Percentiles rank a stretch among this genome's conserved stretches.
These are phyloP conservation scores for Sebastes goodei DNA, from an alignment of 2,797 vertebrate genomes.

Conservation along the genomic window DNA sequence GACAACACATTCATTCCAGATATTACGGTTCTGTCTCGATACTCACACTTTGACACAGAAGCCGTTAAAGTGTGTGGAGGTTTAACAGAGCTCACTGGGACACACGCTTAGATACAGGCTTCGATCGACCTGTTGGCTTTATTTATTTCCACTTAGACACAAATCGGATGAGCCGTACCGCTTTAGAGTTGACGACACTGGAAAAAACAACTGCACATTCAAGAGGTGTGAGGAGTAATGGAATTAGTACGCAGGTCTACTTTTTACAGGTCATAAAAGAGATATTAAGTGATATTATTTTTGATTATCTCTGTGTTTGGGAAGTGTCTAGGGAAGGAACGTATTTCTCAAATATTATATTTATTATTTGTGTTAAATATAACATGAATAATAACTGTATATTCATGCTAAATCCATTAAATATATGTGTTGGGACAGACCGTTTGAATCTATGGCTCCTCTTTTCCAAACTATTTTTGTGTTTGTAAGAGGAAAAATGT, in stretches of 20 bases:
- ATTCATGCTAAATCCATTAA: neutral
- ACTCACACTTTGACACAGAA: neutral
- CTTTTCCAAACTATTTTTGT: neutral
- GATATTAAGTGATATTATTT: neutral
- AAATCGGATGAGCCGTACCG: neutral
- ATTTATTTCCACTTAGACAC: neutral
- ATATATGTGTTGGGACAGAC: neutral
- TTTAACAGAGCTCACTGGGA: neutral
- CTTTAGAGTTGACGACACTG: neutral
- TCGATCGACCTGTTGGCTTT: neutral
- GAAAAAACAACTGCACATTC: neutral
- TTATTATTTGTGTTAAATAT: neutral
- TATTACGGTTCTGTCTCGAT: neutral
- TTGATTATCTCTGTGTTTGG: neutral
- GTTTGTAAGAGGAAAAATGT: neutral
- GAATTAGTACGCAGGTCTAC: neutral
- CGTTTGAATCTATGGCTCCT: neutral
- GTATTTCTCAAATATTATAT: neutral
- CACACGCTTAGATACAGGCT: neutral
- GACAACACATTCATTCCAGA: neutral
- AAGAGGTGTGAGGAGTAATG: neutral
- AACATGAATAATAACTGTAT: neutral
- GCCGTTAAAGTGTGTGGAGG: neutral
- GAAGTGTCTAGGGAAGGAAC: neutral
- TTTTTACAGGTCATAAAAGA: neutral